These are phyloP conservation scores for Drosophila albomicans DNA, from an alignment of 1,140 invertebrate species.

Conservation along the genomic window DNA sequence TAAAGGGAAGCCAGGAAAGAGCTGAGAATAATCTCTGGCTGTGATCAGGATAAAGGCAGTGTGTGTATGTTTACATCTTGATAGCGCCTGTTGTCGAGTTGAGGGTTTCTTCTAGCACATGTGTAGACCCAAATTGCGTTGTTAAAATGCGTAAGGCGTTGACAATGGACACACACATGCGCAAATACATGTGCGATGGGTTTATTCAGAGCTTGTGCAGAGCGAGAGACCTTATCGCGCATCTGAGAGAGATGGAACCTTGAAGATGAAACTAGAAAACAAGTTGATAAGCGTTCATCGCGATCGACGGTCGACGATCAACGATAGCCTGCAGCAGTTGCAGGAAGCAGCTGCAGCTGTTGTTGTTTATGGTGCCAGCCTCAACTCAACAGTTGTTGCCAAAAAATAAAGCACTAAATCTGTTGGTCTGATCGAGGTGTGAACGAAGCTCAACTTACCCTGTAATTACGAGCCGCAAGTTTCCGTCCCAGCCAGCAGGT, in stretches of 20 bases:
- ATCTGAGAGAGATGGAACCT: constrained; percentile 33
- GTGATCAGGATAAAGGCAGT: constrained; percentile 11
- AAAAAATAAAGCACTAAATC: constrained; percentile 41
- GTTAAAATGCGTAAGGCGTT: constrained; percentile 78
- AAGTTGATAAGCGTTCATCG: constrained; percentile 57
- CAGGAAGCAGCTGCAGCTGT: constrained; percentile 40
- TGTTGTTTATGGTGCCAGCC: constrained; percentile 32
- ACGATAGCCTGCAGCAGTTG: constrained; percentile 51
- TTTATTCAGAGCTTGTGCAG: not conserved
- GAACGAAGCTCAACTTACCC: constrained; percentile 59
- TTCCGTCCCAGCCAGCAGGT: constrained; percentile 64
- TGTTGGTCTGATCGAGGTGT: constrained; percentile 67
- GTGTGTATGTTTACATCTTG: constrained; percentile 41
- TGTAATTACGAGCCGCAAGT: constrained; percentile 68
- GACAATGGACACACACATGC: constrained; percentile 60
- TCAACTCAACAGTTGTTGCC: constrained; percentile 32
- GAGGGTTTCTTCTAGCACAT: constrained; percentile 58
- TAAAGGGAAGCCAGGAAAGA: constrained; percentile 39
- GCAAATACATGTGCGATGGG: constrained; percentile 8
- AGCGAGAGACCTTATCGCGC: constrained; percentile 50
- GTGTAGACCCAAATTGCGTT: constrained; percentile 80
- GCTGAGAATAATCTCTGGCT: constrained; percentile 35
- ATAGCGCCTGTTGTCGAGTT: constrained; percentile 58
- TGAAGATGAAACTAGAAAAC: constrained; percentile 51
- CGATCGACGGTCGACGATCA: constrained; percentile 28